Base-by-base conservation (phyloP, 2,797 vertebrate genomes). In the Alectoris magna region DNA sequence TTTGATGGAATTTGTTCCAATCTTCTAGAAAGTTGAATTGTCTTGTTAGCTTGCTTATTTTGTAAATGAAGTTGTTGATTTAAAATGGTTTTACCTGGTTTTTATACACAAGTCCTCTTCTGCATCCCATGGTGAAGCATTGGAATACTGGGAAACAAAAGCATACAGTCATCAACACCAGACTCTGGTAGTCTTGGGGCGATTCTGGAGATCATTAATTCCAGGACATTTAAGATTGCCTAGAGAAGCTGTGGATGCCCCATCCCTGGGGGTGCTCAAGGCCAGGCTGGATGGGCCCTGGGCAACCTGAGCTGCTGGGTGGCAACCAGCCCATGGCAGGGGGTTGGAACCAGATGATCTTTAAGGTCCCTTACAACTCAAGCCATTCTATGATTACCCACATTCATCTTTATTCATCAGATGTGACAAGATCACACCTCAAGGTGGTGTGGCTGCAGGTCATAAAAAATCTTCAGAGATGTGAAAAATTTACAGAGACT, bases 81-180 rank as follows among this genome's bases (percentile, higher is more conserved):
- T 70, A 36, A 87, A 93, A 75, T 38, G 62, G 2, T 6, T 91
- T 95, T 77, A 26, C 4, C 8, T 90, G 27, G 3, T 10, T 27
- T 49, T 26, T 18, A 7, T 41, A 0, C 55, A n/a, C 8, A 29
- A 36, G 39, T 49, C 16, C 22, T 34, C 5, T 56, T 85, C 24
- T 27, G 56, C 23, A 34, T 53, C 16, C 29, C 19, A 56, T 23
- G 13, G 36, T 11, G 5, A 7, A 5, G 18, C 2, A 27, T 1
- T 23, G 16, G 7, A 5, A 13, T 46, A 7, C 23, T 14, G 5
- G 6, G 6, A 1, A 0, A 17, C 22, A 63, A 38, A 39, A 43
- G 16, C 0, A 0, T 14, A 1, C 3, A 44, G 3, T 44, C 18
- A 70, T 55, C 34, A 83, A 36, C 18, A 55, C 6, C 21, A 43